Evolutionary conservation across 2,797 vertebrate genomes (phyloP).

Genomic region (Halcyon chelicuti): DNA sequence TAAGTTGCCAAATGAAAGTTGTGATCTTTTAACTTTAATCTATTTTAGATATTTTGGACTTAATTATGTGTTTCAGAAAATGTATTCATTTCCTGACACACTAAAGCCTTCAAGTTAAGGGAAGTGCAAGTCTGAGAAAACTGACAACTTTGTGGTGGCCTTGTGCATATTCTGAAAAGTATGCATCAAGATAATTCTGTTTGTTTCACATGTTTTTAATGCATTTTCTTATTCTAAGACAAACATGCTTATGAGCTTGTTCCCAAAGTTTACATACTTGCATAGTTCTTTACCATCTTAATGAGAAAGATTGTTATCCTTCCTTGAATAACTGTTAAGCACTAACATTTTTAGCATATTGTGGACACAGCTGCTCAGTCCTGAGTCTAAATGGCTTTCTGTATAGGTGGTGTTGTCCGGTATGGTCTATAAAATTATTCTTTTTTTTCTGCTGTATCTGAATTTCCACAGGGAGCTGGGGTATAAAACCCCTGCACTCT

Average conservation of each 20-base stretch:
- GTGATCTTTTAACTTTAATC: neutral
- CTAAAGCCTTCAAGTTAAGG: neutral
- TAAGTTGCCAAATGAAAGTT: conserved; percentile 11
- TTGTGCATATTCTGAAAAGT: neutral
- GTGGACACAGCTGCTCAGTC: neutral
- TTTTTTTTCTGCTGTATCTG: neutral
- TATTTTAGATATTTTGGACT: conserved; percentile 11
- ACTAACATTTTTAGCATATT: neutral
- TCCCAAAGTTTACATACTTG: neutral
- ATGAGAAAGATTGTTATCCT: neutral
- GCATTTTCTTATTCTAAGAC: neutral
- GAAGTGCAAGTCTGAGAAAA: neutral
- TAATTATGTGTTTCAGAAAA: conserved; percentile 14
- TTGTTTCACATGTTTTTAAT: conserved; percentile 32
- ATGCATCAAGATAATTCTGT: neutral
- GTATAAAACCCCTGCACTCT: neutral
- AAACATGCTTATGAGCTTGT: neutral
- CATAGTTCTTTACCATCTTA: neutral
- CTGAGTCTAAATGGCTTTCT: neutral
- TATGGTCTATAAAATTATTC: neutral
- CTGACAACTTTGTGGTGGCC: neutral
- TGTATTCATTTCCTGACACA: neutral
- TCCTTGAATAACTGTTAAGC: neutral
- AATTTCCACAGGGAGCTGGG: neutral
- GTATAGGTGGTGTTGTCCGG: neutral